Evolutionary conservation across 2,113 vertebrate species (phyloP).

Genomic region (Phasianus colchicus): DNA sequence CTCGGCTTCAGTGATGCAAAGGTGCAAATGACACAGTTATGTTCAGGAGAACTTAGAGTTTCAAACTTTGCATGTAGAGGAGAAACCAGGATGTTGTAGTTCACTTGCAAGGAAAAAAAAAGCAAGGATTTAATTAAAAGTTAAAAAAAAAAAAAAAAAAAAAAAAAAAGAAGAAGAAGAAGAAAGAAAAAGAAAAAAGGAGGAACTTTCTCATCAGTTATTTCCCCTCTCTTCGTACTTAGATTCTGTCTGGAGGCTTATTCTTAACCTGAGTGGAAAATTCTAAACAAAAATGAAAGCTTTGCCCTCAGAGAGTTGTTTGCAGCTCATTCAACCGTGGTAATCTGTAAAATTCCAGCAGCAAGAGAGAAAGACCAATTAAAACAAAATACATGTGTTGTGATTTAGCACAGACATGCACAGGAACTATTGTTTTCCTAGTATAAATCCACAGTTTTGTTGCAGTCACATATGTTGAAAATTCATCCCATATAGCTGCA

Average conservation of each 20-base stretch:
- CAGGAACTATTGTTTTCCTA: not conserved
- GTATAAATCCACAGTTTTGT: not conserved
- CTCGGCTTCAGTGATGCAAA: not conserved
- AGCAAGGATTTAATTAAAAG: not conserved
- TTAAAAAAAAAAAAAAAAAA: not conserved
- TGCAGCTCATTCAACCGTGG: not conserved
- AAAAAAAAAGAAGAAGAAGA: not conserved
- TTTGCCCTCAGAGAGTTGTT: not conserved
- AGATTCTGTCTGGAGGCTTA: not conserved
- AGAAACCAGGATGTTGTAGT: not conserved
- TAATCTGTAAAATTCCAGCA: slow-evolving; percentile 14
- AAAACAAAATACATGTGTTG: slow-evolving; percentile 3
- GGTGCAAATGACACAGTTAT: not conserved
- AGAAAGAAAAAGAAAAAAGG: not conserved
- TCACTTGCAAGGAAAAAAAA: not conserved
- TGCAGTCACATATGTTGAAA: not conserved
- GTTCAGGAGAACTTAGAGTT: not conserved
- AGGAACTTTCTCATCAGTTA: not conserved
- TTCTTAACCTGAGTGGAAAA: slow-evolving; percentile 31
- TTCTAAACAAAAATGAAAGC: slow-evolving; percentile 33
- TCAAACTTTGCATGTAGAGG: not conserved
- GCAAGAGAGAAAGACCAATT: slow-evolving; percentile 22
- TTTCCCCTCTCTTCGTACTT: not conserved
- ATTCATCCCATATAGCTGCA: not conserved
- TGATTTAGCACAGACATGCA: not conserved